These are phyloP conservation scores for Adelphocoris suturalis DNA, from an alignment of 2,888 invertebrate genomes.

Conservation along the genomic window DNA sequence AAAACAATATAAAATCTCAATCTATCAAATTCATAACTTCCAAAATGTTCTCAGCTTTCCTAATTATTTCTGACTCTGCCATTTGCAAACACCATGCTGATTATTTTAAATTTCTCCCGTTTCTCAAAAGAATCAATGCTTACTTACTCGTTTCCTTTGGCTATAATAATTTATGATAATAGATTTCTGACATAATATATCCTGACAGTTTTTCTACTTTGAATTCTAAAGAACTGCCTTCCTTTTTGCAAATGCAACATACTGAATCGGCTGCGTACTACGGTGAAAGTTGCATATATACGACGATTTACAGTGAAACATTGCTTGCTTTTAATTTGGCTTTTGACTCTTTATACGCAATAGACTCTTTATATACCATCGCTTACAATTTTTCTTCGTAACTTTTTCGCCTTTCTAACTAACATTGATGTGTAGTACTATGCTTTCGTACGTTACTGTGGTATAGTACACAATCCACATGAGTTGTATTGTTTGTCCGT, in stretches of 20 bases:
- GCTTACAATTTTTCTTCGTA: neutral
- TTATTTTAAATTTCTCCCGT: no score
- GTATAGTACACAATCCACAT: neutral
- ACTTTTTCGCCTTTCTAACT: neutral
- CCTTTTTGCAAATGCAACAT: neutral
- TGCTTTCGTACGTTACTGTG: neutral
- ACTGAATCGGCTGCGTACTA: neutral
- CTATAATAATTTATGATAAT: neutral
- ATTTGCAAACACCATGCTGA: neutral
- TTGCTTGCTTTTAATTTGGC: neutral
- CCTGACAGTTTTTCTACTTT: neutral
- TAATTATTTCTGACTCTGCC: neutral
- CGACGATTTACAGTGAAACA: neutral
- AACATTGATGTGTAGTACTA: neutral
- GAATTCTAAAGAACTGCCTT: neutral
- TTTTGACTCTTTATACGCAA: neutral
- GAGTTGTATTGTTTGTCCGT: neutral
- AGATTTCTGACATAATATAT: neutral
- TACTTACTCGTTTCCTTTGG: neutral
- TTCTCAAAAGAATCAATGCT: neutral
- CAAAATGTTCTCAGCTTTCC: neutral
- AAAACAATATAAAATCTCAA: neutral
- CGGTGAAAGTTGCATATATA: neutral
- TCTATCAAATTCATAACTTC: neutral
- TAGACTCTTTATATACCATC: neutral